These are phyloP conservation scores for Martes martes DNA, from an alignment of 2,113 vertebrate genomes.

Conservation along the genomic window DNA sequence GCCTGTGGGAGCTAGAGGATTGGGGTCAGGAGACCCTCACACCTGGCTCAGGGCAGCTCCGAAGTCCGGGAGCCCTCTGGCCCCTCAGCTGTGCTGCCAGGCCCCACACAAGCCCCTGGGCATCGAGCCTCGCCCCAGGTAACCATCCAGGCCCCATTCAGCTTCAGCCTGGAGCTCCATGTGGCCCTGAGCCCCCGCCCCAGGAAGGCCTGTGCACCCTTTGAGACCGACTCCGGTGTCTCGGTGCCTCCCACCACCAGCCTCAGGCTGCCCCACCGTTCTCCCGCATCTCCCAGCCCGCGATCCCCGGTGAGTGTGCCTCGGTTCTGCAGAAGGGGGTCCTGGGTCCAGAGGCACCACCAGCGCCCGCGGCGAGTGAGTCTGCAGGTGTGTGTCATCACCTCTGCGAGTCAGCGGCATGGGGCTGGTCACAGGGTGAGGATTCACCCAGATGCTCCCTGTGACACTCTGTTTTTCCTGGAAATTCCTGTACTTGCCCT, in stretches of 20 bases:
- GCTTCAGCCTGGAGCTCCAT: neutral
- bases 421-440: neutral
- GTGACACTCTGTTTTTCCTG: slow-evolving; percentile 8
- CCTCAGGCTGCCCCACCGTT: accelerated
- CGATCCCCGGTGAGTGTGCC: accelerated
- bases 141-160: neutral
- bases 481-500: neutral
- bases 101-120: accelerated
- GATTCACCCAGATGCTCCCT: neutral
- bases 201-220: neutral
- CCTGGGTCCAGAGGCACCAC: neutral
- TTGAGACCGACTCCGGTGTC: neutral
- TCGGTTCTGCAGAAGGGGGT: neutral
- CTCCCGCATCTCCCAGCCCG: neutral
- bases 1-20: neutral
- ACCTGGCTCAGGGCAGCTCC: neutral
- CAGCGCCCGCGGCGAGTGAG: neutral
- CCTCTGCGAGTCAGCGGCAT: neutral
- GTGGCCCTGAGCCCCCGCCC: neutral
- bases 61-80: neutral
- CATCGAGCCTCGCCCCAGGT: neutral
- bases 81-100: neutral
- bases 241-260: accelerated
- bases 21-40: neutral
- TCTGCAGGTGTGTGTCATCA: neutral